phyloP scores from a whole-genome alignment of 2,113 vertebrate species.

The Penelope pileata region DNA sequence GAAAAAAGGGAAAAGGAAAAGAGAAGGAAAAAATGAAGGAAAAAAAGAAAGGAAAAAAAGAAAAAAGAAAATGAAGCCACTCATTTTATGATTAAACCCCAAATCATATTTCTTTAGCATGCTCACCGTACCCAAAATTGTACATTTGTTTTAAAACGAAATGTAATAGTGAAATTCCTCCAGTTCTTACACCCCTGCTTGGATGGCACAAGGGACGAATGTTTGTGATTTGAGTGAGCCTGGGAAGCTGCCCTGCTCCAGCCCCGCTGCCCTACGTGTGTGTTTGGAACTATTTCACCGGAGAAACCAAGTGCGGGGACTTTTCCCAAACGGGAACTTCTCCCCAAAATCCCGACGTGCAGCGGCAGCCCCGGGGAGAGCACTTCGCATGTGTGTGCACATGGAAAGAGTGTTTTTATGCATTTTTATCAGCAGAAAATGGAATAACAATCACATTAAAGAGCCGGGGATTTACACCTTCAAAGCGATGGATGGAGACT shows the following conservation, averaged over 20 bases:
- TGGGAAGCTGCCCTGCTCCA: not conserved
- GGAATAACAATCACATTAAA: not conserved
- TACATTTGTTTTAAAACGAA: not conserved
- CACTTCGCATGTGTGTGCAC: not conserved
- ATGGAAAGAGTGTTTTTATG: not conserved
- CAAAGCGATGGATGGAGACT: not conserved
- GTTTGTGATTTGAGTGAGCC: not conserved
- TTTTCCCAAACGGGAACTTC: not conserved
- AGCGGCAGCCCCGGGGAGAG: not conserved
- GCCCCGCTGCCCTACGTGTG: not conserved
- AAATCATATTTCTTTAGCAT: not conserved
- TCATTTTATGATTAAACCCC: not conserved
- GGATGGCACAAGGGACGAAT: not conserved
- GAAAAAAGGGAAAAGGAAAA: too few relatives aligned
- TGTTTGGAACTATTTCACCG: not conserved
- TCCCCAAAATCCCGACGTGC: not conserved
- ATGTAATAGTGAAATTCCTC: not conserved
- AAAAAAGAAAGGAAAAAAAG: rapidly evolving
- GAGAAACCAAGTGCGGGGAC: not conserved
- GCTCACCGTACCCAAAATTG: not conserved
- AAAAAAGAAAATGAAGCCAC: rapidly evolving
- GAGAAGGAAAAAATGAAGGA: not conserved
- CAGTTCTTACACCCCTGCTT: not conserved
- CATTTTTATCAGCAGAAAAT: not conserved
- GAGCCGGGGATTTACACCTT: not conserved